Evolutionary conservation across 2,888 invertebrate genomes (phyloP).

Genomic region (Horisme vitalbata): DNA sequence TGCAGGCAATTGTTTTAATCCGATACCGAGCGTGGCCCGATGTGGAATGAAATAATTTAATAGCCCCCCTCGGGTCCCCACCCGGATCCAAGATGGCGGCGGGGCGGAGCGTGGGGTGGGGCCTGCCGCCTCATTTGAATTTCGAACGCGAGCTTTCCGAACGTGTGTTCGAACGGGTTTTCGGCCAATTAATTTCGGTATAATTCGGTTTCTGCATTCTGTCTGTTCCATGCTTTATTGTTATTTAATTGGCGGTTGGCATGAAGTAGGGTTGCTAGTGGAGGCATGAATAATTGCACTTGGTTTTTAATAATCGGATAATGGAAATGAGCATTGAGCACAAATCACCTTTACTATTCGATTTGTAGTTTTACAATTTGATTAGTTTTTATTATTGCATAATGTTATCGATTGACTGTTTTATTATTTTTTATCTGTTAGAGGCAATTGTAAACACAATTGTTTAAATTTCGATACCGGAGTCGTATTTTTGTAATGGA

Average conservation of each 20-base stretch:
- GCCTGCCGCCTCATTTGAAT: constrained; percentile 81
- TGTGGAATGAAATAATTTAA: constrained; percentile 82
- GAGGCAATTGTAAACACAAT: too few relatives aligned
- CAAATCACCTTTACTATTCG: neutral
- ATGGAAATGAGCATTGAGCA: constrained; percentile 13
- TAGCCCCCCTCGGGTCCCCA: constrained; percentile 66
- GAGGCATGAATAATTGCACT: constrained; percentile 14
- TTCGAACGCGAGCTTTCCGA: constrained; percentile 77
- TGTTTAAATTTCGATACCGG: too few relatives aligned
- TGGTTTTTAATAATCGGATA: constrained; percentile 10
- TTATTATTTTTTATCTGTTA: too few relatives aligned
- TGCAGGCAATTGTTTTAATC: constrained; percentile 82
- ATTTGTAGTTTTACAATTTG: too few relatives aligned
- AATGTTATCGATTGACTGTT: too few relatives aligned
- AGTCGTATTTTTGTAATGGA: too few relatives aligned
- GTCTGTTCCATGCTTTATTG: constrained; percentile 62
- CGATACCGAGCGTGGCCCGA: constrained; percentile 77
- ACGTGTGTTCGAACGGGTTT: constrained; percentile 79
- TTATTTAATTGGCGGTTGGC: constrained; percentile 61
- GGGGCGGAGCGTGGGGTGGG: constrained; percentile 76
- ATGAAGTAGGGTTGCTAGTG: constrained; percentile 33
- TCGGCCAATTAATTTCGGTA: constrained; percentile 79
- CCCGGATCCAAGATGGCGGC: constrained; percentile 77
- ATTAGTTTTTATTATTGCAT: too few relatives aligned
- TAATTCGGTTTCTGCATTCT: constrained; percentile 69